These are phyloP conservation scores for Lasioglossum zephyrum DNA, from an alignment of 2,888 invertebrate genomes.

Conservation along the genomic window DNA sequence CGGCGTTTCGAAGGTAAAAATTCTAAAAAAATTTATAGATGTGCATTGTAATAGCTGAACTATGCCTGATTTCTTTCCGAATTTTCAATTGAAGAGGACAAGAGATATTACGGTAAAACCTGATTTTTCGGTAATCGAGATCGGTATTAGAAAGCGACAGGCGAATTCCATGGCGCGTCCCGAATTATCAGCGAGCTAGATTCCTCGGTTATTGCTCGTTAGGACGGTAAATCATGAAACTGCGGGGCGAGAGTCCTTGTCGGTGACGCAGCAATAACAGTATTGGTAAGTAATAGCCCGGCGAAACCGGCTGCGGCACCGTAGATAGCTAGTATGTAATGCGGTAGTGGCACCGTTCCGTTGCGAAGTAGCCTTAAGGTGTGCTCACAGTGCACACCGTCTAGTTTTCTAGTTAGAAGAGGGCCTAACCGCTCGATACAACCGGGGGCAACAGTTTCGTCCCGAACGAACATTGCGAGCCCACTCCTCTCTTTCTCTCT, in stretches of 20 bases:
- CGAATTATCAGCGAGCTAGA: background rate
- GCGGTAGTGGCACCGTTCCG: constrained; percentile 44
- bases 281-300: constrained; percentile 56
- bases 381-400: constrained; percentile 37
- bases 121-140: too few species aligned
- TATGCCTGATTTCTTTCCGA: too few species aligned
- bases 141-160: background rate
- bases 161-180: background rate
- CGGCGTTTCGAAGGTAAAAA: too few species aligned
- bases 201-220: constrained; percentile 35
- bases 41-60: too few species aligned
- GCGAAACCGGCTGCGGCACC: constrained; percentile 46
- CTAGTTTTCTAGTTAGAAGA: constrained; percentile 32
- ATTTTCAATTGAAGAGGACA: too few species aligned
- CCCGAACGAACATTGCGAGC: constrained; percentile 6
- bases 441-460: constrained; percentile 33
- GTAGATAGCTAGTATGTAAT: constrained; percentile 49
- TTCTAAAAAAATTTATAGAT: too few species aligned
- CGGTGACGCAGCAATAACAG: constrained; percentile 49
- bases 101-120: too few species aligned
- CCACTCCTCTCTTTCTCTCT: background rate
- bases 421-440: background rate
- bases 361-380: constrained; percentile 50
- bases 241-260: background rate
- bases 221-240: constrained; percentile 39